Evolutionary conservation across 2,113 vertebrate genomes (phyloP), one percentile per base, ranked within the genome.

Genomic region (Phylloscopus trochilus): DNA sequence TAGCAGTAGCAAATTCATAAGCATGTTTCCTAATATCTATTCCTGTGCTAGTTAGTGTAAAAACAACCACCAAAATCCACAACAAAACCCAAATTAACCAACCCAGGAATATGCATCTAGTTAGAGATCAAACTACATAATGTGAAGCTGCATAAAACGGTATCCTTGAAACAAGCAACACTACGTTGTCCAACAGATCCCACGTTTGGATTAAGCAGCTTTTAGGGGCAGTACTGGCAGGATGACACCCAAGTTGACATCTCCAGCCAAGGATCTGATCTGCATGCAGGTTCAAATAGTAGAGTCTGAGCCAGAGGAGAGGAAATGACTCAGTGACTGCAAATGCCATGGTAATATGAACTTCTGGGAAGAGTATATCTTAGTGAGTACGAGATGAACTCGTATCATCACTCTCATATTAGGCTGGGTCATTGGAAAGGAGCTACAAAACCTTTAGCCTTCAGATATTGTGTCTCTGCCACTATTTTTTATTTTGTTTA

Each of bases 401-500:
- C 1, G 1, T 8, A 73, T 24, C 18, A 74, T 59, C 30, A 11
- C 37, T 89, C 21, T 43, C n/a, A 28, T 14, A 23, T 87, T 56
- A 87, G 5, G 17, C 35, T 62, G 51, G 27, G 39, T 79, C 72
- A 53, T 28, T 75, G 33, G 33, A 46, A 84, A 64, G 17, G 24
- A 77, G 28, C 4, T 15, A 47, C 4, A 7, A 23, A 79, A 62
- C 20, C 56, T 69, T 75, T 39, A 37, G 49, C 46, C 6, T 51
- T 84, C 49, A 56, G 24, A 59, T 52, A 51, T 4, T 68, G 31
- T n/a, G 47, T 55, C 30, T 74, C 53, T 77, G 55, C 9, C 41
- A 35, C 9, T 74, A 20, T 17, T 76, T 92, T 90, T 55, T 55
- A 39, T 79, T 90, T 91, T 91, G 56, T 87, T 94, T 92, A 63